These are phyloP conservation scores for Aleiodes testaceus DNA, from an alignment of 2,888 invertebrate species.

Conservation along the genomic window DNA sequence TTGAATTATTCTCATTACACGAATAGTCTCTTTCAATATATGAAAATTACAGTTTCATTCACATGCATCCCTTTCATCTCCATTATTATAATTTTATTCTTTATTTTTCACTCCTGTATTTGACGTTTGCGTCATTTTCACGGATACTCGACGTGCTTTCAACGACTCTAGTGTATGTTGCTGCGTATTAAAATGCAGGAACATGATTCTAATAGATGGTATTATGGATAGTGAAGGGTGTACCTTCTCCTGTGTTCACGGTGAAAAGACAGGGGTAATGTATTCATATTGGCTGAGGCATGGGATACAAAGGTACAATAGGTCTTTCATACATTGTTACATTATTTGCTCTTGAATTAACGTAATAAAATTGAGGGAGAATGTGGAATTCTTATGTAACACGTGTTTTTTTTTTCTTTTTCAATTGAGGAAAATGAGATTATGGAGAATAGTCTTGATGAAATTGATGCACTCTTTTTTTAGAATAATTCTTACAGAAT, in stretches of 20 bases:
- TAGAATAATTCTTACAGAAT: no score
- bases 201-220: slow-evolving; percentile 70
- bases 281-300: slow-evolving; percentile 36
- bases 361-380: not conserved
- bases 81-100: not conserved
- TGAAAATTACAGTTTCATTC: no score
- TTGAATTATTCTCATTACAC: no score
- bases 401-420: no score
- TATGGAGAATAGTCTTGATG: no score
- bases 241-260: slow-evolving; percentile 4
- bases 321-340: slow-evolving; percentile 12
- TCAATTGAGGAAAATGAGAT: no score
- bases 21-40: no score
- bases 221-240: slow-evolving; percentile 59
- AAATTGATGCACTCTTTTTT: no score
- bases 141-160: slow-evolving; percentile 38
- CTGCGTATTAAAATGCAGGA: slow-evolving; percentile 66
- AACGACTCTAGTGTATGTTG: slow-evolving; percentile 17
- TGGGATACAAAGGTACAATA: slow-evolving; percentile 13
- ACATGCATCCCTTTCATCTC: not conserved
- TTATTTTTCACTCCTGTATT: not conserved
- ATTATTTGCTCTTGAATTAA: slow-evolving; percentile 8
- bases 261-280: slow-evolving; percentile 33
- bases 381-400: no score
- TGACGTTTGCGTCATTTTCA: slow-evolving; percentile 16